phyloP scores from a whole-genome alignment of 2,113 vertebrate genomes.

The Tympanuchus pallidicinctus region DNA sequence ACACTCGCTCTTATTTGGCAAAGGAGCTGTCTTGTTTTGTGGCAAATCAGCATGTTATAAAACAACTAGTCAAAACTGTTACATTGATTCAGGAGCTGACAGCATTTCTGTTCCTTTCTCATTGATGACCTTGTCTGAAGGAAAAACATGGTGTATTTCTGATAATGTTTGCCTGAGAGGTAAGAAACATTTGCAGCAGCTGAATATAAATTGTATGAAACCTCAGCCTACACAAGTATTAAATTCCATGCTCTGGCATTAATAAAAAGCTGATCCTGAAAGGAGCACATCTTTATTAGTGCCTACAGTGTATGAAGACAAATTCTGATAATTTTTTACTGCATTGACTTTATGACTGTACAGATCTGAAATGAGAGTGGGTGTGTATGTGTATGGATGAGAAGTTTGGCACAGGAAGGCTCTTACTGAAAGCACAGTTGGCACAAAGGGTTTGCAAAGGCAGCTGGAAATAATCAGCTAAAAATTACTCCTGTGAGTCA shows the following conservation, averaged over 20 bases:
- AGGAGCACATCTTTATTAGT: not conserved
- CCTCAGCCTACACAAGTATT: not conserved
- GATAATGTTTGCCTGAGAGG: slow-evolving; percentile 29
- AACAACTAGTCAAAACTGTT: slow-evolving; percentile 70
- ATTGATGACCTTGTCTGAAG: slow-evolving; percentile 46
- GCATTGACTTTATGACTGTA: not conserved
- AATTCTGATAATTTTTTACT: not conserved
- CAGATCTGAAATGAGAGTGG: not conserved
- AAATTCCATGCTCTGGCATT: not conserved
- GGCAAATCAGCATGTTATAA: slow-evolving; percentile 65
- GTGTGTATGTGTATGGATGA: not conserved
- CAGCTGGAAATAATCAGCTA: slow-evolving; percentile 18
- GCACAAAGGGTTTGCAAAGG: not conserved
- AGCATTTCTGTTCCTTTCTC: slow-evolving; percentile 55
- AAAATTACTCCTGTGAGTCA: not conserved
- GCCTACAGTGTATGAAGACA: not conserved
- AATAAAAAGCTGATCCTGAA: not conserved
- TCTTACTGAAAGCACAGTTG: not conserved
- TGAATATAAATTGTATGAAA: not conserved
- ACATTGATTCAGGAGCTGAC: slow-evolving; percentile 40
- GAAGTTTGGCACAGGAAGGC: not conserved
- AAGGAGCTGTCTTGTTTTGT: slow-evolving; percentile 73
- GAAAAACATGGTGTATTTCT: slow-evolving; percentile 8
- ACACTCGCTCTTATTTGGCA: slow-evolving; percentile 65
- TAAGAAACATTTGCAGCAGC: slow-evolving; percentile 44